Conservation (phyloP, 1,140 invertebrate species). For the Ladona fulva region DNA sequence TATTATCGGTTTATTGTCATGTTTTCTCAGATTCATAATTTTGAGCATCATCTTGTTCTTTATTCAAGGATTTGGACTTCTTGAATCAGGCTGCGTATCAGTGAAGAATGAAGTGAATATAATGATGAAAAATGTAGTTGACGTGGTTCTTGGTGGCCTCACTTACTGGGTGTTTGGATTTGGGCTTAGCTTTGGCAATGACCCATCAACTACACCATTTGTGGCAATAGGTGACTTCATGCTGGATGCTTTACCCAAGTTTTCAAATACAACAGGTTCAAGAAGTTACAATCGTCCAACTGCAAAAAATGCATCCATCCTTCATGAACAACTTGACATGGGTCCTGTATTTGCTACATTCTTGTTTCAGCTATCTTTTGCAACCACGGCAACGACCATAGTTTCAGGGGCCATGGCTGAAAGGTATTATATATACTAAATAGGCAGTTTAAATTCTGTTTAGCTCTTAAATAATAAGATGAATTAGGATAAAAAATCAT, state of each 20-base stretch:
- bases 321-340: constrained; percentile 27
- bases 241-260: constrained; percentile 33
- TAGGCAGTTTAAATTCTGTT: too few species aligned
- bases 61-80: constrained; percentile 70
- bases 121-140: constrained; percentile 95
- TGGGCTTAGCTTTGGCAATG: constrained; percentile 46
- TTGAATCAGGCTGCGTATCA: constrained; percentile 86
- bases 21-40: too few species aligned
- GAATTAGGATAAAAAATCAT: too few species aligned
- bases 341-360: constrained; percentile 32
- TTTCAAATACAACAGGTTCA: neutral
- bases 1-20: too few species aligned
- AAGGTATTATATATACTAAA: constrained; percentile 27
- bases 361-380: constrained; percentile 40
- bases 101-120: constrained; percentile 93
- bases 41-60: too few species aligned
- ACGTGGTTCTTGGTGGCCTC: constrained; percentile 82
- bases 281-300: neutral
- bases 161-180: constrained; percentile 54
- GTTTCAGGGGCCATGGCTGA: constrained; percentile 34
- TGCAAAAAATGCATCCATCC: neutral
- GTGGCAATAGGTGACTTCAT: constrained; percentile 42
- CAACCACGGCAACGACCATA: constrained; percentile 45
- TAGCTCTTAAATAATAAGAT: too few species aligned
- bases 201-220: constrained; percentile 35